Conservation (phyloP, 2,113 vertebrate species). For the Amphiprion ocellaris region DNA sequence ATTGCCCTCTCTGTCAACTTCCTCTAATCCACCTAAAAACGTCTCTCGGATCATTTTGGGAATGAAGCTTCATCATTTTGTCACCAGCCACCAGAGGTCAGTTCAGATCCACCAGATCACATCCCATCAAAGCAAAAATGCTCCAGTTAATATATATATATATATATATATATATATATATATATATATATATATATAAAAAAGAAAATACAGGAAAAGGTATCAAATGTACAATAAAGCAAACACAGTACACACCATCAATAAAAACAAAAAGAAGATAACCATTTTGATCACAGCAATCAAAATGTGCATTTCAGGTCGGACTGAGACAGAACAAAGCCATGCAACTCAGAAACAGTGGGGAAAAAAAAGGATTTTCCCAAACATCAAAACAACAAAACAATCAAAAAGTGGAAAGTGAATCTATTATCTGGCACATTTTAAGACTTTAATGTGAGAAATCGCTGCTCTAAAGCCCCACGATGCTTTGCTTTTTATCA, state of each 20-base stretch:
- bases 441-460: conserved; percentile 8
- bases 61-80: conserved; percentile 63
- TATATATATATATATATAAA: neutral
- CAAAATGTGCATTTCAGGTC: conserved; percentile 65
- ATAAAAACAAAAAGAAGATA: conserved; percentile 1
- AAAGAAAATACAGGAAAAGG: conserved; percentile 38
- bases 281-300: conserved; percentile 74
- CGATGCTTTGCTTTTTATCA: conserved; percentile 2
- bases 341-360: conserved; percentile 73
- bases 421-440: conserved; percentile 47
- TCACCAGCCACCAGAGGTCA: conserved; percentile 42
- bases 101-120: conserved; percentile 18
- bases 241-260: conserved; percentile 30
- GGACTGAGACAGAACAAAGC: conserved; percentile 60
- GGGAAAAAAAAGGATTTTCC: neutral
- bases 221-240: conserved; percentile 31
- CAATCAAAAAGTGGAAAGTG: conserved; percentile 16
- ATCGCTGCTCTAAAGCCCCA: neutral
- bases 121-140: conserved; percentile 21
- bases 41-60: conserved; percentile 33
- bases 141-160: conserved; percentile 4
- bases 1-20: conserved; percentile 13
- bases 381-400: conserved; percentile 19
- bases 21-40: conserved; percentile 3
- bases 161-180: too few relatives aligned